phyloP scores from a whole-genome alignment of 1,140 invertebrate species.

The Vollenhovia emeryi region DNA sequence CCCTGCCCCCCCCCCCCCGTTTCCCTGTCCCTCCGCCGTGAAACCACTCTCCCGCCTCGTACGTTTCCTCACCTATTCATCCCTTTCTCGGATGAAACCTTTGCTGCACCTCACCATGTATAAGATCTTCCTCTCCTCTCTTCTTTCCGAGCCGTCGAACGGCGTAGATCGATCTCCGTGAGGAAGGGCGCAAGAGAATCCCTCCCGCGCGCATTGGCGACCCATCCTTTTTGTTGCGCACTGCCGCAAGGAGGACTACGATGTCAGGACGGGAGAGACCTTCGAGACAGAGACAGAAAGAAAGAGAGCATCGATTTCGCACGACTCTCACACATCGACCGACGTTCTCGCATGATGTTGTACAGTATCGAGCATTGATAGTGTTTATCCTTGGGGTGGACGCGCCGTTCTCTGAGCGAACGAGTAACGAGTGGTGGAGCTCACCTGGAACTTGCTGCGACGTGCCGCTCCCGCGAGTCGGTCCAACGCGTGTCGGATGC shows the following conservation, averaged over 20 bases:
- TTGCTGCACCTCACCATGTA: conserved; percentile 50
- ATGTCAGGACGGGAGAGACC: conserved; percentile 26
- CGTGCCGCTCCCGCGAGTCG: background rate
- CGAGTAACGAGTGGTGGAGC: background rate
- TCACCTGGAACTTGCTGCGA: background rate
- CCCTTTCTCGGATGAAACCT: conserved; percentile 31
- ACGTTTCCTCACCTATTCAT: conserved; percentile 16
- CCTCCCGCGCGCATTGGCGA: background rate
- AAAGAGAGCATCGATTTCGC: conserved; percentile 42
- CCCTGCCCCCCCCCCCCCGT: background rate
- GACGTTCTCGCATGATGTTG: conserved; percentile 45
- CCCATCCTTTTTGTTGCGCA: conserved; percentile 26
- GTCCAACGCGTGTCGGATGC: background rate
- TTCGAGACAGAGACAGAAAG: conserved; percentile 23
- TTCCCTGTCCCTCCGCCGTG: conserved; percentile 9
- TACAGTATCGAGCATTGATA: conserved; percentile 36
- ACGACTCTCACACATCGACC: conserved; percentile 24
- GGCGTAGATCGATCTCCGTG: conserved; percentile 31
- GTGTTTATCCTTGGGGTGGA: conserved; percentile 18
- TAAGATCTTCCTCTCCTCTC: conserved; percentile 40
- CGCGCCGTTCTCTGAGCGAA: background rate
- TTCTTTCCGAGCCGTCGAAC: conserved; percentile 17
- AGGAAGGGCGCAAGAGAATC: conserved; percentile 15
- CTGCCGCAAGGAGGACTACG: background rate
- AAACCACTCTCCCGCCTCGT: conserved; percentile 18